A percentile compares a stretch with the other conserved stretches of the same genome.
phyloP scores from a whole-genome alignment of 1,140 invertebrate species.

The Zaprionus davidi region DNA sequence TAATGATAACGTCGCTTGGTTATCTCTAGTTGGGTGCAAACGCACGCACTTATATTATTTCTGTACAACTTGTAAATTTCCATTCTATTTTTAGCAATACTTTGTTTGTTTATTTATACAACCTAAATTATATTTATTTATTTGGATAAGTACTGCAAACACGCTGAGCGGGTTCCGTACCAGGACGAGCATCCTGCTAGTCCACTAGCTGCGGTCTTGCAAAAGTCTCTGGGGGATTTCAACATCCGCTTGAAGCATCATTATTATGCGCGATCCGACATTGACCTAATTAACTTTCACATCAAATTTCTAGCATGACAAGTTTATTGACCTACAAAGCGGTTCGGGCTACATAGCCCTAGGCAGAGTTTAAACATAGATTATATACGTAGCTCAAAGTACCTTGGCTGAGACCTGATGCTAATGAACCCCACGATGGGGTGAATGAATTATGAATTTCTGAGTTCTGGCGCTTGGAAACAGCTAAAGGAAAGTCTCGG shows the following conservation, averaged over 20 bases:
- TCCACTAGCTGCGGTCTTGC: background rate
- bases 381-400: slow-evolving; percentile 13
- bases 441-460: background rate
- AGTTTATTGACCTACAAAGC: slow-evolving; percentile 64
- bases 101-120: slow-evolving; percentile 8
- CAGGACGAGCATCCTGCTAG: background rate
- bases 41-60: background rate
- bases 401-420: slow-evolving; percentile 27
- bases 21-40: slow-evolving; percentile 36
- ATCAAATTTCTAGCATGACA: slow-evolving; percentile 30
- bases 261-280: slow-evolving; percentile 35
- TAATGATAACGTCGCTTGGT: slow-evolving; percentile 42
- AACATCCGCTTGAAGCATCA: slow-evolving; percentile 47
- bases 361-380: background rate
- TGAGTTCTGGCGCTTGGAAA: background rate
- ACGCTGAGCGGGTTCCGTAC: background rate
- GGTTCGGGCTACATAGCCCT: slow-evolving; percentile 25
- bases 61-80: slow-evolving; percentile 53
- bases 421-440: slow-evolving; percentile 30
- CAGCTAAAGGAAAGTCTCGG: background rate
- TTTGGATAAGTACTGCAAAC: background rate
- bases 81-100: slow-evolving; percentile 48
- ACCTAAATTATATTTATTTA: slow-evolving; percentile 7
- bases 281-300: slow-evolving; percentile 67
- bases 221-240: slow-evolving; percentile 29